Conservation (phyloP, 2,113 vertebrate species). For the Notiomystis cincta region DNA sequence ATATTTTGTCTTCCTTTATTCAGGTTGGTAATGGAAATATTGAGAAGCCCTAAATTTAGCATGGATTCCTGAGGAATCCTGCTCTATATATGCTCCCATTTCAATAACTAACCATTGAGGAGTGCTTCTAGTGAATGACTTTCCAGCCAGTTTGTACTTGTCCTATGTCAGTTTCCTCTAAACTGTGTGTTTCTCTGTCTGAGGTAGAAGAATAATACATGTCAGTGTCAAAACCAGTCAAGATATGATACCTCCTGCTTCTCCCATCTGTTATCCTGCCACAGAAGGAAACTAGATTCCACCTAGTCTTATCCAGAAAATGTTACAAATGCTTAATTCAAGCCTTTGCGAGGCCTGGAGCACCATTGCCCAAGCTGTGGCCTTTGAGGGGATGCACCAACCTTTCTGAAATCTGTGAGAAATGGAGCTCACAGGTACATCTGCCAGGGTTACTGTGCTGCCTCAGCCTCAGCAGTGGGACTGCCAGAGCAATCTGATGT, state of each 20-base stretch:
- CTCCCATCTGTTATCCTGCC: slow-evolving; percentile 35
- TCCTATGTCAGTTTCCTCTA: not conserved
- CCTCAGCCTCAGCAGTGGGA: not conserved
- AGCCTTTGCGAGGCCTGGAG: not conserved
- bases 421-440: not conserved
- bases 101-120: not conserved
- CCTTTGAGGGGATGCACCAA: not conserved
- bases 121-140: not conserved
- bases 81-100: not conserved
- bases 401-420: not conserved
- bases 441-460: not conserved
- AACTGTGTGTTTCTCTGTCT: not conserved
- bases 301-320: not conserved
- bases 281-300: slow-evolving; percentile 14
- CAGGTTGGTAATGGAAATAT: not conserved
- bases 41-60: not conserved
- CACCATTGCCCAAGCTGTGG: not conserved
- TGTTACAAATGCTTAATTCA: not conserved
- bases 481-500: not conserved
- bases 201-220: not conserved
- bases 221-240: not conserved
- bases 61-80: not conserved
- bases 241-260: slow-evolving; percentile 42
- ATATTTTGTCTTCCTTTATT: not conserved
- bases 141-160: not conserved